Conservation (phyloP, 2,888 invertebrate species). For the Schizotus pectinicornis region DNA sequence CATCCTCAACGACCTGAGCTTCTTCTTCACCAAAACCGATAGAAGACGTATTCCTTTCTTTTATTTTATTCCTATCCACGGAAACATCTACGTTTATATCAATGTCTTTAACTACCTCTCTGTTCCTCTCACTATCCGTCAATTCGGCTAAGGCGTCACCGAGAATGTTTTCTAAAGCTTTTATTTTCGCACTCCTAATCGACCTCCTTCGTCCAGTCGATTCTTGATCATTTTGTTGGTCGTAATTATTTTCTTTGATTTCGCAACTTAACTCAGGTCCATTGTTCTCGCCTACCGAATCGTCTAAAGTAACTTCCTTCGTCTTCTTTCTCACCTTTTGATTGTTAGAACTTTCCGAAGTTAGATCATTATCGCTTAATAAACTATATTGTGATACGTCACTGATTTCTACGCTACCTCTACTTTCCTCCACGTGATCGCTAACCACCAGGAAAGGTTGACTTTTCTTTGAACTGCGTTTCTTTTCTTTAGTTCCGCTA, state of each 20-base stretch:
- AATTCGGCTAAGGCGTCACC: slow-evolving; percentile 41
- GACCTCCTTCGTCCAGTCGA: neutral
- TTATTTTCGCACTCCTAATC: slow-evolving; percentile 39
- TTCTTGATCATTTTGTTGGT: slow-evolving; percentile 20
- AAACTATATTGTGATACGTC: too few species aligned
- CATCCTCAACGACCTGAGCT: slow-evolving; percentile 3
- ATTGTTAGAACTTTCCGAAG: too few species aligned
- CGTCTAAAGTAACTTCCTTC: too few species aligned
- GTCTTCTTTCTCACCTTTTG: too few species aligned
- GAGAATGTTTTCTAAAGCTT: slow-evolving; percentile 44
- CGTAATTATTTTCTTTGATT: slow-evolving; percentile 1
- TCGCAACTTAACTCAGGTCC: neutral
- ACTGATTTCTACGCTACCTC: too few species aligned
- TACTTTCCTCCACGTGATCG: neutral
- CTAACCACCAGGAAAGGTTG: too few species aligned
- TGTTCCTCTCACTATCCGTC: slow-evolving; percentile 28
- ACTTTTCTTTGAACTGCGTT: neutral
- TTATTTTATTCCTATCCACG: too few species aligned
- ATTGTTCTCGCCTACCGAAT: neutral
- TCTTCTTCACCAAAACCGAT: slow-evolving; percentile 2
- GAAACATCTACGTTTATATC: slow-evolving; percentile 5
- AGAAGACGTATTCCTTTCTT: too few species aligned
- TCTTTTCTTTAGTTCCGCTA: too few species aligned
- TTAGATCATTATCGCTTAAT: too few species aligned
- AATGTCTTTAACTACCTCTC: neutral